Base-by-base conservation (phyloP, 2,113 vertebrate species). In the Hemichromis elongatus region DNA sequence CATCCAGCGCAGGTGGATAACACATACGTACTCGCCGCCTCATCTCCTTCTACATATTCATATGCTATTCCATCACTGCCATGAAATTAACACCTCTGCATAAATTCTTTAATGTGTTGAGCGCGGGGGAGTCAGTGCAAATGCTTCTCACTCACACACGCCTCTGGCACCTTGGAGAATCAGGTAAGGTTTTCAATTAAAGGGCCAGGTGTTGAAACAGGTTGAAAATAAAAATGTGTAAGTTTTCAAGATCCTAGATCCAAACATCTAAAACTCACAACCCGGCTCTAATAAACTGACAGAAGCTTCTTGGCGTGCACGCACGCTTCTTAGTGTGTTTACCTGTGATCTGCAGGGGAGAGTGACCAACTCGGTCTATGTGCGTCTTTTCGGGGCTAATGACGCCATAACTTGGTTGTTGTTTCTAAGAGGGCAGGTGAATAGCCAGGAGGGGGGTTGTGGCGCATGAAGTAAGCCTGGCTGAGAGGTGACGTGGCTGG, bases 181-280 rank as follows among this genome's bases (percentile, higher is more conserved):
- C n/a, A 42, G 19, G 66, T 16, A 7, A n/a, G 59, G 30, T 57
- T 90, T 83, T 87, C 56, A 87, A 47, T 89, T 88, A 79, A 83
- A 18, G 59, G 45, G 12, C 79, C 90, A 88, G 89, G 81, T 93
- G 93, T 52, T 81, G 55, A n/a, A 26, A 68, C 61, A 84, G 83
- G 78, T 75, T 30, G 24, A 35, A 47, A 40, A 35, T 12, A 9
- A 45, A 42, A 53, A 26, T 63, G 80, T 33, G 73, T 47, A 28
- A 0, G 21, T 78, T 52, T 42, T 77, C 24, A 30, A 33, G 54
- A 55, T 3, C 21, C 0, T 42, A 30, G 21, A 26, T 18, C 53
- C 7, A 3, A 42, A 33, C 53, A 45, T 52, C 6, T 40, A 1
- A 26, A 4, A 63, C 56, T 83, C 37, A 40, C 9, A 84, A 35